These are phyloP conservation scores for Drosophila kambysellisi DNA, from an alignment of 2,888 invertebrate genomes.

Conservation along the genomic window DNA sequence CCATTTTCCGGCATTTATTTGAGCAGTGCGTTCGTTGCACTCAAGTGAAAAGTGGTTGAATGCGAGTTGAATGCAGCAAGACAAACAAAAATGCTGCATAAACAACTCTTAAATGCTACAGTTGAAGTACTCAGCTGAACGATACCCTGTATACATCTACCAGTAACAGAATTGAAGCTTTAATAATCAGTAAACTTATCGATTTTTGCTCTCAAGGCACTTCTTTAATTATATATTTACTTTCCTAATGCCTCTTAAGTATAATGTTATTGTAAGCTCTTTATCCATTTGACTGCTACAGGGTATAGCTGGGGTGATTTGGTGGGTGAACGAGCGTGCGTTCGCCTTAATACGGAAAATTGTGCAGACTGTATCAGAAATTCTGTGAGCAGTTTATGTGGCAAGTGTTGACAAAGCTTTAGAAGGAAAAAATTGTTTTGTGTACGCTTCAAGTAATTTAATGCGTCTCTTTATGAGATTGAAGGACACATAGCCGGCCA, in stretches of 20 bases:
- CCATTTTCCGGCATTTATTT: conserved; percentile 40
- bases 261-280: background rate
- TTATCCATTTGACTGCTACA: conserved; percentile 3
- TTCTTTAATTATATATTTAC: background rate
- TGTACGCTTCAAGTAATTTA: conserved; percentile 61
- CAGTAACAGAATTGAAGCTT: background rate
- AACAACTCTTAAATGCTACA: conserved; percentile 55
- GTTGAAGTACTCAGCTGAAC: background rate
- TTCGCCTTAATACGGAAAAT: conserved; percentile 60
- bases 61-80: conserved; percentile 35
- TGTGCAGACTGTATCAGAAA: conserved; percentile 45
- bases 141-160: conserved; percentile 1
- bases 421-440: conserved; percentile 40
- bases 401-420: conserved; percentile 45
- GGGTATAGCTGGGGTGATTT: conserved; percentile 19
- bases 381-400: conserved; percentile 39
- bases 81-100: conserved; percentile 56
- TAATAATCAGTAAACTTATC: background rate
- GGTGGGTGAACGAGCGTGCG: conserved; percentile 53
- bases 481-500: conserved; percentile 42
- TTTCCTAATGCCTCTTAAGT: background rate
- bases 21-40: conserved; percentile 22
- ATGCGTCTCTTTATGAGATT: conserved; percentile 62
- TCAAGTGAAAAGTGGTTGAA: conserved; percentile 1
- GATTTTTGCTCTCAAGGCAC: background rate